These are phyloP conservation scores for Hesperophylax magnus DNA, from an alignment of 1,140 invertebrate species.

Conservation along the genomic window DNA sequence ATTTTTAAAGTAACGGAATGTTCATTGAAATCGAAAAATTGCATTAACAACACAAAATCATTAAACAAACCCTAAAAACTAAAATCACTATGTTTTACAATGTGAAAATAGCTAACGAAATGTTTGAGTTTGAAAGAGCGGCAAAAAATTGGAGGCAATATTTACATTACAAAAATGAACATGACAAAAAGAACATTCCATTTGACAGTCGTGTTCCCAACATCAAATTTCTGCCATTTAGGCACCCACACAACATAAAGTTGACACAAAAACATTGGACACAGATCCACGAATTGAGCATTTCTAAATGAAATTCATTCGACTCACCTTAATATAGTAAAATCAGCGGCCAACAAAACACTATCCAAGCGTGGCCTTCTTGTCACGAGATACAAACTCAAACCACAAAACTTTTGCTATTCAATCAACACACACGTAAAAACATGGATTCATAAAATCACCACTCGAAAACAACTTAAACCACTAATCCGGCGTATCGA, in stretches of 20 bases:
- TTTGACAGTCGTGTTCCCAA: background rate
- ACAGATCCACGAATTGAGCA: background rate
- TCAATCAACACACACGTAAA: conserved; percentile 2
- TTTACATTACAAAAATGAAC: background rate
- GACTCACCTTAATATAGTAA: conserved; percentile 32
- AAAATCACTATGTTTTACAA: too few species aligned
- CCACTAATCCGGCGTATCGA: background rate
- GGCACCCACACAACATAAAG: too few species aligned
- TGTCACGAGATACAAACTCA: conserved; percentile 14
- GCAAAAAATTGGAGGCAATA: background rate
- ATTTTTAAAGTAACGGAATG: too few species aligned
- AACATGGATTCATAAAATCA: background rate
- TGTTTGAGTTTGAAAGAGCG: background rate
- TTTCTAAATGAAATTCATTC: conserved; percentile 5
- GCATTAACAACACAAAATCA: too few species aligned
- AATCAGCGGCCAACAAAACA: conserved; percentile 8
- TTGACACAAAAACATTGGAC: conserved; percentile 11
- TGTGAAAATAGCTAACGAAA: background rate
- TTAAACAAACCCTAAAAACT: too few species aligned
- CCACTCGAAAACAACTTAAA: background rate
- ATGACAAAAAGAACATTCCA: conserved; percentile 11
- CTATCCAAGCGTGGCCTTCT: background rate
- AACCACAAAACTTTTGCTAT: conserved; percentile 33
- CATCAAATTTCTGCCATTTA: too few species aligned
- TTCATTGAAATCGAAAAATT: too few species aligned